Evolutionary conservation across 2,113 vertebrate species (phyloP), one percentile per base, ranked within the genome.

Genomic region (Bagarius yarrelli): DNA sequence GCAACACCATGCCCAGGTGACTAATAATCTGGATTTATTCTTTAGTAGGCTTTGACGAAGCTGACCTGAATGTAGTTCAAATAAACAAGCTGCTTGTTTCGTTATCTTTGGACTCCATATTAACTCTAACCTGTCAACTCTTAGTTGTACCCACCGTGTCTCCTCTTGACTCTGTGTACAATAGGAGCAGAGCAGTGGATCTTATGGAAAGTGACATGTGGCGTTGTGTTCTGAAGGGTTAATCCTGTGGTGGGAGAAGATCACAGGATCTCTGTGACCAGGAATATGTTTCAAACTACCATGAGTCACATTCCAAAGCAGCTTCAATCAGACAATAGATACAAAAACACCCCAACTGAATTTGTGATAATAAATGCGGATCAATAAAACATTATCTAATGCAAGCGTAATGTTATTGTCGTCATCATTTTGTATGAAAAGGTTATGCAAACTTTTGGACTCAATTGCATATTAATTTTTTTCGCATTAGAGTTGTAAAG

Each of bases 281-380:
- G 34, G 61, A 67, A 75, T 50, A 50, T 70, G 53, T 60, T 50
- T 76, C 36, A 76, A 52, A 57, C 80, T 23, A 30, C 72, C 53
- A 69, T 52, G 76, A 81, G 80, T 81, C 80, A 81, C 63, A 81
- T 81, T 81, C 72, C 80, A 81, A 53, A n/a, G 25, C n/a, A 57
- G 72, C 72, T 76, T 66, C 52, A 59, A 56, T 55, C 72, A 59
- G 59, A 40, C 4, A 1, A 40, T 60, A n/a, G 44, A 67, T 44
- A 40, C 34, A 40, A 67, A 69, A 13, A 11, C 27, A 19, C 3
- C 27, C 16, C 25, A 50, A 27, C 27, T 71, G 44, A 71, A 0
- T 16, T 19, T 71, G n/a, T 50, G 44, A 71, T 27, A 27, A 50
- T 50, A 70, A 70, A 70, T 71, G 15, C 25, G 30, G 1, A 72